These are phyloP conservation scores for Baronia brevicornis DNA, from an alignment of 2,888 invertebrate species.

Conservation along the genomic window DNA sequence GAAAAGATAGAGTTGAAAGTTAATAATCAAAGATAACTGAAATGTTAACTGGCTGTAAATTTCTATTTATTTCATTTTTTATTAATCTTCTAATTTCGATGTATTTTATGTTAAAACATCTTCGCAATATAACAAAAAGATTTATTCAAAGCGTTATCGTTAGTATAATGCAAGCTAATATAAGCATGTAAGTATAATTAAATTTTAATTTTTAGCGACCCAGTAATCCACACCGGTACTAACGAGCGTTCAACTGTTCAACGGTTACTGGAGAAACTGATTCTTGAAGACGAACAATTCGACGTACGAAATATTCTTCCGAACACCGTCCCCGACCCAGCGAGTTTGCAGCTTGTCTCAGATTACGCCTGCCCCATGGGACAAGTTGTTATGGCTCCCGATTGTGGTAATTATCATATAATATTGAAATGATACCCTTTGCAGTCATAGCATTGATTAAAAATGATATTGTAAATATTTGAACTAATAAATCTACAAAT, in stretches of 20 bases:
- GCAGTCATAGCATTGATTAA: no score
- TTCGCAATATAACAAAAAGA: no score
- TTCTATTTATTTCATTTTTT: no score
- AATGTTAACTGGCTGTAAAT: no score
- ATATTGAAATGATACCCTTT: no score
- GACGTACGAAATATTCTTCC: slow-evolving; percentile 94
- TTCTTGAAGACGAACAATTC: slow-evolving; percentile 95
- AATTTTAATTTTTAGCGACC: slow-evolving; percentile 80
- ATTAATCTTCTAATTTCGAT: no score
- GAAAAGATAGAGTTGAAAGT: no score
- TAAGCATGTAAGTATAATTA: not conserved
- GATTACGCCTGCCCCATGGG: slow-evolving; percentile 95
- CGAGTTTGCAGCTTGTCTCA: slow-evolving; percentile 88
- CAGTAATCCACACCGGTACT: slow-evolving; percentile 89
- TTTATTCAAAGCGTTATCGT: no score
- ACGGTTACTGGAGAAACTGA: slow-evolving; percentile 89
- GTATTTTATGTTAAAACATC: no score
- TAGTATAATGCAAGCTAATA: not conserved
- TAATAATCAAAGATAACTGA: no score
- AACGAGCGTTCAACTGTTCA: slow-evolving; percentile 91
- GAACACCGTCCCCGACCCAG: slow-evolving; percentile 95
- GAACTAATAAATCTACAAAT: no score
- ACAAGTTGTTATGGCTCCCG: slow-evolving; percentile 94
- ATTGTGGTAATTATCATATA: slow-evolving; percentile 82
- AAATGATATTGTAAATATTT: no score